Percentiles rank a stretch among this genome's conserved stretches.
phyloP scores from a whole-genome alignment of 2,888 invertebrate genomes.

The Xylophagus ater region DNA sequence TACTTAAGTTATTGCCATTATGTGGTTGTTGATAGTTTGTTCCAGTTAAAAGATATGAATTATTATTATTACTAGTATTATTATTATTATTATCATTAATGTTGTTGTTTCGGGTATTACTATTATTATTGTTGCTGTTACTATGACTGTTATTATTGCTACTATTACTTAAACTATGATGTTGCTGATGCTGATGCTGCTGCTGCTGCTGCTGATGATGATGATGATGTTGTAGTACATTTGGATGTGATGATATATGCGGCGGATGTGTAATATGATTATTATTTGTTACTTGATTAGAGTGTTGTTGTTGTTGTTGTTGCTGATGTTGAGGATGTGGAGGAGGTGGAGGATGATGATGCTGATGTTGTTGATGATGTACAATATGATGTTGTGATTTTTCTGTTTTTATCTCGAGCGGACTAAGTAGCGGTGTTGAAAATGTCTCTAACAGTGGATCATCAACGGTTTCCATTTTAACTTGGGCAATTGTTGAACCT shows the following conservation, averaged over 20 bases:
- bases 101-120: slow-evolving; percentile 15
- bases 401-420: slow-evolving; percentile 71
- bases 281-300: slow-evolving; percentile 13
- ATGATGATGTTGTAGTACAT: slow-evolving; percentile 18
- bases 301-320: slow-evolving; percentile 18
- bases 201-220: slow-evolving; percentile 25
- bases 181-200: slow-evolving; percentile 25
- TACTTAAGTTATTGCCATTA: slow-evolving; percentile 20
- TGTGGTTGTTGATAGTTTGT: slow-evolving; percentile 21
- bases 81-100: slow-evolving; percentile 29
- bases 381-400: slow-evolving; percentile 38
- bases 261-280: no score
- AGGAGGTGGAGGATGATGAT: slow-evolving; percentile 13
- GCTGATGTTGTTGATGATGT: slow-evolving; percentile 28
- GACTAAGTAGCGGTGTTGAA: slow-evolving; percentile 61
- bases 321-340: slow-evolving; percentile 21
- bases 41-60: slow-evolving; percentile 21
- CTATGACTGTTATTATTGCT: slow-evolving; percentile 25
- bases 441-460: slow-evolving; percentile 49
- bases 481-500: slow-evolving; percentile 49
- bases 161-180: slow-evolving; percentile 19
- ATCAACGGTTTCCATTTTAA: slow-evolving; percentile 69
- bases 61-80: slow-evolving; percentile 14
- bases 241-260: no score
- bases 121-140: slow-evolving; percentile 31